Evolutionary conservation across 1,140 invertebrate species (phyloP).

Genomic region (Leguminivora glycinivorella): DNA sequence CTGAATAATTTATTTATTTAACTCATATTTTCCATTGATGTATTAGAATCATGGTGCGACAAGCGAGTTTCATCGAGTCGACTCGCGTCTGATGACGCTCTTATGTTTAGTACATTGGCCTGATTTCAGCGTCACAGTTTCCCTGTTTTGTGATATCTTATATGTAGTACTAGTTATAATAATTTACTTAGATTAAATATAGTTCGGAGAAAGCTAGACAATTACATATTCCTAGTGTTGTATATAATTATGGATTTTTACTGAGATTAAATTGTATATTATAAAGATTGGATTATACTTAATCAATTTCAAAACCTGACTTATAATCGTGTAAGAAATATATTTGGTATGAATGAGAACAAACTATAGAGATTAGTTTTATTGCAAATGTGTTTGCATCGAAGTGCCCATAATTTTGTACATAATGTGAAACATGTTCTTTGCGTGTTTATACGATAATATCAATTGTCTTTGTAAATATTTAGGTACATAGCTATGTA

Average conservation of each 20-base stretch:
- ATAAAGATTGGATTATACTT: constrained; percentile 13
- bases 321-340: constrained; percentile 32
- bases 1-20: constrained; percentile 43
- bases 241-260: constrained; percentile 27
- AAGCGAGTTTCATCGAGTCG: neutral
- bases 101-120: constrained; percentile 8
- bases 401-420: constrained; percentile 43
- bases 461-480: constrained; percentile 43
- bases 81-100: neutral
- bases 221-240: constrained; percentile 25
- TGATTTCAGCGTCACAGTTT: constrained; percentile 22
- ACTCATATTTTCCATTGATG: constrained; percentile 26
- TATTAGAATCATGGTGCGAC: constrained; percentile 1
- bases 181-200: constrained; percentile 2
- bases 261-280: constrained; percentile 42
- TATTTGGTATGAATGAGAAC: constrained; percentile 34
- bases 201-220: constrained; percentile 21
- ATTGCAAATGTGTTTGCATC: constrained; percentile 33
- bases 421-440: constrained; percentile 33
- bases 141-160: constrained; percentile 27
- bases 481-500: constrained; percentile 33
- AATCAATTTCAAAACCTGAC: constrained; percentile 17
- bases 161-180: constrained; percentile 15
- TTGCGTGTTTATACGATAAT: constrained; percentile 37
- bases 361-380: constrained; percentile 31